Base-by-base conservation (phyloP, 2,888 invertebrate genomes). In the Carpatolechia fugitivella region DNA sequence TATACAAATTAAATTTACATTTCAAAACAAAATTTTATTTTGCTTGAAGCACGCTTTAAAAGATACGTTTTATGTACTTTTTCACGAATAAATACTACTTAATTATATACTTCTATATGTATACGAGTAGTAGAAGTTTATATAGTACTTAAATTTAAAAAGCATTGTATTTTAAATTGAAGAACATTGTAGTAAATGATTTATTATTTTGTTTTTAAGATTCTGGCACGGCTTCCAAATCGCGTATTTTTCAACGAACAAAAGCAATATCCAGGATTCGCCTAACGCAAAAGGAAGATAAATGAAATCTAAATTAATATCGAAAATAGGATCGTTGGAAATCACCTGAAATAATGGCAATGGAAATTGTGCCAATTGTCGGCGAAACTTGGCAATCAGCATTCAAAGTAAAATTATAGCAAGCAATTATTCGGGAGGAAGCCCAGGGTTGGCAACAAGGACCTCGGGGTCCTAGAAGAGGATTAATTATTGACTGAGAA, bases 371-470 rank as follows among this genome's bases (percentile, higher is more conserved):
- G 60, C 60, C 62, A 67, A 69, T 72, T 68, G 70, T 60, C 68
- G 65, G 60, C 64, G 49, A 70, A 76, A 76, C 75, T 78, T 70
- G 65, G 67, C 72, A 77, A 73, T 72, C 72, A 69, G 66, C 68
- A 66, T 72, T 74, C 70, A 69, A 72, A 73, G 74, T 72, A 68
- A 73, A 76, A 76, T 77, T 73, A 75, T 74, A 68, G 70, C 66
- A 57, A 69, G 64, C 72, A 74, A 73, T 76, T 75, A 77, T 72
- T 72, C 68, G 69, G 64, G 65, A 64, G 69, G 66, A 70, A 72
- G 66, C 65, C 60, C 60, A 29, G 60, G 61, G 62, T 54, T 57
- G 56, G 56, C 5, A 44, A 51, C 50, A 44, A 16, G 16, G 55
- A 51, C 14, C 1, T 50, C 5, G 6, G 29, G 11, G 1, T 1